Conservation (phyloP, 2,113 vertebrate species). For the Odocoileus virginianus region DNA sequence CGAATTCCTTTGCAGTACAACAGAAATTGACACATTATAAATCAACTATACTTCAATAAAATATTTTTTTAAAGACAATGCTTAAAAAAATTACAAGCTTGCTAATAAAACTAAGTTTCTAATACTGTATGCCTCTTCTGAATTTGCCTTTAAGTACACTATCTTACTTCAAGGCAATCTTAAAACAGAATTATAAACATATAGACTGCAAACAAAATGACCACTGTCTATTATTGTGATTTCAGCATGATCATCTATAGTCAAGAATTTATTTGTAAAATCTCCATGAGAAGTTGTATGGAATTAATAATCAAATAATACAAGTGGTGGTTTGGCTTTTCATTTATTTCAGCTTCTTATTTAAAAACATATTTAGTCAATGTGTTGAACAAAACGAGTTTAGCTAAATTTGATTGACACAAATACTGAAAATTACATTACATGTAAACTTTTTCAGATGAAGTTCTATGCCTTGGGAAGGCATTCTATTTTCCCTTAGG, state of each 20-base stretch:
- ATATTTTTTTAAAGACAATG: neutral
- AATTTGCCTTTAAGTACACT: neutral
- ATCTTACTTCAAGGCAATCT: slow-evolving; percentile 6
- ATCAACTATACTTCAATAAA: neutral
- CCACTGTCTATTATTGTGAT: neutral
- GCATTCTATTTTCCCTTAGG: neutral
- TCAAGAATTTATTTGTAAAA: neutral
- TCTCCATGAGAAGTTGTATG: neutral
- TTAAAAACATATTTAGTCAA: neutral
- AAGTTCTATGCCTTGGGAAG: neutral
- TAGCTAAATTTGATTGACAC: neutral
- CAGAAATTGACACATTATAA: neutral
- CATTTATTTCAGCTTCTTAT: neutral
- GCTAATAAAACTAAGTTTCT: neutral
- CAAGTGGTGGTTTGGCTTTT: neutral
- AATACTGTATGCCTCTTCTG: neutral
- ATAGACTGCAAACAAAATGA: neutral
- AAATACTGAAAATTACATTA: neutral
- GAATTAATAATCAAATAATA: neutral
- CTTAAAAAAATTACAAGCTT: neutral
- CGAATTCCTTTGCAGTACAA: neutral
- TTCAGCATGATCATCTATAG: slow-evolving; percentile 18
- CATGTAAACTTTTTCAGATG: neutral
- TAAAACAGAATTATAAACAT: neutral
- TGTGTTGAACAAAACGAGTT: neutral